A percentile compares a stretch with the other conserved stretches of the same genome.
These are phyloP conservation scores for Sitta carolinensis DNA, from an alignment of 2,797 vertebrate species.

Conservation along the genomic window DNA sequence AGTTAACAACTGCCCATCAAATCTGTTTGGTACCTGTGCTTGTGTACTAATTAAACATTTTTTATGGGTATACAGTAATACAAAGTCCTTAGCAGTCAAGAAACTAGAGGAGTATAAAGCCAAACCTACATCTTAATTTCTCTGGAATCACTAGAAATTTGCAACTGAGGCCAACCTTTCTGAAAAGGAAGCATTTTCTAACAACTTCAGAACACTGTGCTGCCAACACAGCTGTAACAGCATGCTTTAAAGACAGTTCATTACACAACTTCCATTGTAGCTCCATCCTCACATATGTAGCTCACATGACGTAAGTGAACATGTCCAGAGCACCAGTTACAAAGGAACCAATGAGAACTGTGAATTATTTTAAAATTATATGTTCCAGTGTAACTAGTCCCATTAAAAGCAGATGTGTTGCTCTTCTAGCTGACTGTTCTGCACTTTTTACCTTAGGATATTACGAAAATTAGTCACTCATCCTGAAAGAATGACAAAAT, in stretches of 20 bases:
- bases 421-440: background rate
- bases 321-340: background rate
- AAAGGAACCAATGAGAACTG: background rate
- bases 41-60: background rate
- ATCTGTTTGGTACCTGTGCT: background rate
- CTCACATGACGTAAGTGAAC: fast-evolving
- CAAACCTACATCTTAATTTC: background rate
- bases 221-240: background rate
- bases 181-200: background rate
- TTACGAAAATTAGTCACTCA: background rate
- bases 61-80: background rate
- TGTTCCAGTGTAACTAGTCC: background rate
- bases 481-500: background rate
- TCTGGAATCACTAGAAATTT: background rate
- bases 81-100: background rate
- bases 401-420: background rate
- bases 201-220: background rate
- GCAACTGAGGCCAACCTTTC: background rate
- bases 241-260: background rate
- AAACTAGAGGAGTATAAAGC: background rate
- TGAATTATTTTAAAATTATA: background rate
- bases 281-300: background rate
- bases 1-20: background rate
- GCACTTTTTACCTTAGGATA: background rate
- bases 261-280: background rate